phyloP scores from a whole-genome alignment of 2,888 invertebrate species.

The Subacronicta megacephala region DNA sequence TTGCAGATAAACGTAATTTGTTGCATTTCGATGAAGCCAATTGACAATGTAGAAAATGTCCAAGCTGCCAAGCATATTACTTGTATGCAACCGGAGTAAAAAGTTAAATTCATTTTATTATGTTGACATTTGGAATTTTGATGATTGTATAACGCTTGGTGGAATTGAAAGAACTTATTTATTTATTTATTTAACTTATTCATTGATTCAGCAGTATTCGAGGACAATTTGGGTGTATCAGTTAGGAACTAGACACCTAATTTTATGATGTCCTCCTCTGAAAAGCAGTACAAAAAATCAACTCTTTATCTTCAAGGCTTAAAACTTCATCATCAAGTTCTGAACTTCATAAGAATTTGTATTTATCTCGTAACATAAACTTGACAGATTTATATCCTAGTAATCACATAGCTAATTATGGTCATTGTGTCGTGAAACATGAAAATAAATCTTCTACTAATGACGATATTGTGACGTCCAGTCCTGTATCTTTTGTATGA shows the following conservation, averaged over 20 bases:
- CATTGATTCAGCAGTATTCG: background rate
- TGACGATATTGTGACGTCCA: constrained; percentile 41
- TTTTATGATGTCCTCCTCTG: too few relatives aligned
- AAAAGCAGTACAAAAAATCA: too few relatives aligned
- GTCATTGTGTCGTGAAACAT: constrained; percentile 43
- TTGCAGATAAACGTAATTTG: constrained; percentile 50
- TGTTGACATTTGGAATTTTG: too few relatives aligned
- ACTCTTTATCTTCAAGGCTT: background rate
- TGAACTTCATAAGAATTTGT: constrained; percentile 20
- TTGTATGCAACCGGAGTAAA: constrained; percentile 9
- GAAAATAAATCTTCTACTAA: constrained; percentile 49
- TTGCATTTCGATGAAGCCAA: constrained; percentile 49
- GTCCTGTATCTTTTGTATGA: constrained; percentile 60
- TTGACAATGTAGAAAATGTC: constrained; percentile 52
- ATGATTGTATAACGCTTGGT: background rate
- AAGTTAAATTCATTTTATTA: constrained; percentile 11
- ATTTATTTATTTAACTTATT: too few relatives aligned
- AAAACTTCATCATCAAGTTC: constrained; percentile 29
- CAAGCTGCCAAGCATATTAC: constrained; percentile 13
- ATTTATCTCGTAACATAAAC: constrained; percentile 21
- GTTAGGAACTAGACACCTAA: too few relatives aligned
- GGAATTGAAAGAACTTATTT: background rate
- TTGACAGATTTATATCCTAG: constrained; percentile 45
- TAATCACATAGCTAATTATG: constrained; percentile 47
- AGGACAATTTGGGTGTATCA: background rate